Evolutionary conservation across 2,797 vertebrate species (phyloP), one percentile per base, ranked within the genome.

Genomic region (Dryobates pubescens): DNA sequence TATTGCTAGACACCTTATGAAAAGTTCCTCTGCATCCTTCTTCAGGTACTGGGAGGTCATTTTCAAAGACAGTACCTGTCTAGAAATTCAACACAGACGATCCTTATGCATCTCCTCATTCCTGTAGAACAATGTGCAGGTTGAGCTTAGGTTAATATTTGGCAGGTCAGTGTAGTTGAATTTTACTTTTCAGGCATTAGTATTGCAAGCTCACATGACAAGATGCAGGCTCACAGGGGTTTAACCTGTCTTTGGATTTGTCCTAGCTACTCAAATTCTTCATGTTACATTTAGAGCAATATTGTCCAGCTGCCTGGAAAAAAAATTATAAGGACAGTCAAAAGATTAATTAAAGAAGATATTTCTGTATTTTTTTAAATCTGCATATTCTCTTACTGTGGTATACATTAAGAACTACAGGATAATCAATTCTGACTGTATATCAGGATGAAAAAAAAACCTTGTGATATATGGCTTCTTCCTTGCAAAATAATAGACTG

Each of bases 401-500:
- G 4, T 38, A 17, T 64, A 59, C 41, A 17, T 76, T 78, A 89
- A 75, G 53, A 69, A 41, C 59, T 81, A 67, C n/a, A 53, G 18
- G 43, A 56, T 64, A 82, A 80, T 89, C 3, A 83, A 75, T 84
- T 90, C 19, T 90, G 76, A 76, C 79, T 83, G 8, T 14, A 78
- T 72, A 59, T 65, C 36, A 34, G 36, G 51, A 79, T 89, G 93
- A 49, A 90, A 89, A 90, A 89, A n/a, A 82, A 59, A 65, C 13
- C 12, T 62, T 72, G 10, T 89, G 82, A 92, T 77, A 30, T 78
- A 67, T 30, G 32, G 10, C 32, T 89, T 30, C 23, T 87, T 95
- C 62, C 73, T 17, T 85, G 36, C 82, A 94, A 53, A 87, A 43
- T 27, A 84, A 67, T 78, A 87, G 62, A 86, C 69, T 92, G 51